Base-by-base conservation (phyloP, 2,888 invertebrate genomes). In the Pycnomerus fuliginosus region DNA sequence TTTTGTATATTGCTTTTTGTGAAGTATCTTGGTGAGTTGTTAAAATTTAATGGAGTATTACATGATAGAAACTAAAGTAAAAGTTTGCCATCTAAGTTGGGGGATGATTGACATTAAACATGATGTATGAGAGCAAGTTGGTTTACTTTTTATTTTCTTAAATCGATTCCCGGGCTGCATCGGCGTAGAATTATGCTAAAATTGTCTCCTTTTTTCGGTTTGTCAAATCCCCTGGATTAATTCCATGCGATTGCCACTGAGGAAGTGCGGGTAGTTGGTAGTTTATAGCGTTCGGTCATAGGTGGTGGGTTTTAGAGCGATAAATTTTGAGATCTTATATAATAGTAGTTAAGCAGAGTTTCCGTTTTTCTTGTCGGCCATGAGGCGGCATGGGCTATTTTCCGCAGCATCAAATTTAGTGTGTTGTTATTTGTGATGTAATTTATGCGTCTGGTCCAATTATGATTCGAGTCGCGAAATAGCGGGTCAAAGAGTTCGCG, bases 361-460 rank as follows among this genome's bases (percentile, higher is more conserved):
- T 30, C 35, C 23, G 29, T 40, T 40, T 44, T 45, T 36, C 16
- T 35, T 24, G 36, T 24, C 5, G 30, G 20, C 16, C 15, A 11
- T 16, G 11, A 20, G 29, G 27, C 27, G 27, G 10, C 5, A 4
- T 10, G 27, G 11, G 7, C 10, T 27, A 37, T 37, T 40, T 35
- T 39, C 40, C 24, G 20, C 8, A 20, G 27, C 25, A 32, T 27
- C 23, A 41, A 46, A 41, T 35, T 46, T 41, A 31, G 22, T 41
- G 41, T 31, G 41, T 29, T 40, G 45, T 34, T 45, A 45, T 25
- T 47, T 37, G 37, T 42, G 41, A 33, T 33, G 43, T 43, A 48
- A 43, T 48, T 43, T 43, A 48, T 39, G 43, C 42, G 42, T 47
- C 43, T 43, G 38, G 34, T 43, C 42, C 35, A 43, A 48, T 43